Evolutionary conservation across 2,113 vertebrate genomes (phyloP).

Genomic region (Lophura nycthemera): DNA sequence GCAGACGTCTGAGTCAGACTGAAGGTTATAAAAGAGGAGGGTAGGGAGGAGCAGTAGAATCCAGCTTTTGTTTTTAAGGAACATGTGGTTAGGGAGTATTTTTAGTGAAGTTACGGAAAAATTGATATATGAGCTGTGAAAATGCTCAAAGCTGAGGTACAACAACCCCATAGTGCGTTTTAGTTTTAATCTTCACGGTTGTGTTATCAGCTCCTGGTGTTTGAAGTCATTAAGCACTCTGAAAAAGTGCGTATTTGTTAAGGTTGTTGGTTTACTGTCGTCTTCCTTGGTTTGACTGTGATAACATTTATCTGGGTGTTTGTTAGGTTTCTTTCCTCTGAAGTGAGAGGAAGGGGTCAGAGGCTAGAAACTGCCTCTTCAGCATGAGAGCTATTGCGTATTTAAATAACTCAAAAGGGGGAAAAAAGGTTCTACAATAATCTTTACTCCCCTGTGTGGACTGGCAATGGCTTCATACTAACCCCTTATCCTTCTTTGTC

Average conservation of each 20-base stretch:
- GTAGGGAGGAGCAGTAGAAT: neutral
- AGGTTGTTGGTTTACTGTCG: neutral
- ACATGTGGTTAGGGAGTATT: neutral
- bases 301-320: neutral
- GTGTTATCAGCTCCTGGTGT: neutral
- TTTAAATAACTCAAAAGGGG: neutral
- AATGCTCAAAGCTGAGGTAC: neutral
- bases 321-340: neutral
- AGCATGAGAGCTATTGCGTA: neutral
- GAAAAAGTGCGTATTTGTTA: neutral
- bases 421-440: neutral
- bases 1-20: neutral
- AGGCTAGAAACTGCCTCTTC: neutral
- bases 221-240: neutral
- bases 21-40: neutral
- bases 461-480: neutral
- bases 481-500: neutral
- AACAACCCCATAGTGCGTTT: neutral
- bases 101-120: neutral
- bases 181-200: neutral
- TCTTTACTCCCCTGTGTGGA: neutral
- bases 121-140: neutral
- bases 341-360: neutral
- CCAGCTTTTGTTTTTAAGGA: neutral
- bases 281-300: neutral